phyloP scores from a whole-genome alignment of 2,888 invertebrate species.

The Steinernema carpocapsae region DNA sequence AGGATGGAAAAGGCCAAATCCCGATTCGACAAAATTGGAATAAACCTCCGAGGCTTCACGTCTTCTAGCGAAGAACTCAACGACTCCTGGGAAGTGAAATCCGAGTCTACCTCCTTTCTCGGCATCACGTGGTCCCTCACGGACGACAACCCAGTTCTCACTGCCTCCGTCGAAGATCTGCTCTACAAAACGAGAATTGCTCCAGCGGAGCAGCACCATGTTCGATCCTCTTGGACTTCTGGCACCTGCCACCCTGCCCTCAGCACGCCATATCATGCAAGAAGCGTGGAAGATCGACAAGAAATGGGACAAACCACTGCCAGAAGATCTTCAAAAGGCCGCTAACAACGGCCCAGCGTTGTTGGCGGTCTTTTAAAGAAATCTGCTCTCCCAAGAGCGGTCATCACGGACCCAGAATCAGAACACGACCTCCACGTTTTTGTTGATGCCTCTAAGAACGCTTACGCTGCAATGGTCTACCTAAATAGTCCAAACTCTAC shows the following conservation, averaged over 20 bases:
- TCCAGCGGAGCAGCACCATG: constrained; percentile 9
- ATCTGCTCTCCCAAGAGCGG: not conserved
- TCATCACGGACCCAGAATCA: not conserved
- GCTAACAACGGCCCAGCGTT: not conserved
- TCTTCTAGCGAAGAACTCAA: not conserved
- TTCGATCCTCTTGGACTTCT: constrained; percentile 33
- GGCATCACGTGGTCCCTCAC: not conserved
- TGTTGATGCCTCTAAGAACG: constrained; percentile 43
- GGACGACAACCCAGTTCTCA: not conserved
- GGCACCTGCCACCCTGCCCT: not conserved
- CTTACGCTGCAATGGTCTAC: constrained; percentile 42
- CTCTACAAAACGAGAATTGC: constrained; percentile 19
- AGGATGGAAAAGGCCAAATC: not conserved
- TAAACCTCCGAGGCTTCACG: not conserved
- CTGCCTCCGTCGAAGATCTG: not conserved
- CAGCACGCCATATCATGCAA: not conserved
- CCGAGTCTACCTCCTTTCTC: not conserved
- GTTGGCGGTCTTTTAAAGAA: not conserved
- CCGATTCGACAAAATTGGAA: not conserved
- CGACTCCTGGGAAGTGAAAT: not conserved
- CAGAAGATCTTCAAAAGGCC: not conserved
- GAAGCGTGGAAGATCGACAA: not conserved
- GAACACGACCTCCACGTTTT: constrained; percentile 42
- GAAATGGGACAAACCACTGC: not conserved
- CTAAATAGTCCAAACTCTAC: not conserved